phyloP scores from a whole-genome alignment of 2,113 vertebrate genomes.

The Rallus limicola region DNA sequence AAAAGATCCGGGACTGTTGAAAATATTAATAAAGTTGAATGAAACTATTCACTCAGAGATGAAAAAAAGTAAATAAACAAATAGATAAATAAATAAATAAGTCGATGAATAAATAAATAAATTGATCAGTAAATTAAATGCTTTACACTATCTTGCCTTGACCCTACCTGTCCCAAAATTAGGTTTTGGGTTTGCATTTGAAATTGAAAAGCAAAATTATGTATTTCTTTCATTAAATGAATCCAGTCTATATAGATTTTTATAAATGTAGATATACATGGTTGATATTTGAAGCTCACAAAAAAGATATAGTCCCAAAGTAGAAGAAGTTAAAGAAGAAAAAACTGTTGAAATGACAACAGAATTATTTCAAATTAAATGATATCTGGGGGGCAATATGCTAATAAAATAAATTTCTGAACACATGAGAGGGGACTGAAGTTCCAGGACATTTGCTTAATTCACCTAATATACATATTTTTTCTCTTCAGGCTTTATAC shows the following conservation, averaged over 20 bases:
- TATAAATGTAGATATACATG: not conserved
- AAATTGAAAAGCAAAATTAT: not conserved
- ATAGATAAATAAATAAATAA: no score
- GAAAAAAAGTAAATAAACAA: not conserved
- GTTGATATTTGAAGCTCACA: not conserved
- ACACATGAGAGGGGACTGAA: not conserved
- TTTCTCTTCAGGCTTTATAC: not conserved
- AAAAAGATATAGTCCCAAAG: not conserved
- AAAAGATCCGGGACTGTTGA: not conserved
- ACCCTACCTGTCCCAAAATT: not conserved
- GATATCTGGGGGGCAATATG: not conserved
- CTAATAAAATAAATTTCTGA: constrained; percentile 8
- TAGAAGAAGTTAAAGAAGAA: not conserved
- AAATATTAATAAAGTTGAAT: not conserved
- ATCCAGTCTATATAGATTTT: not conserved
- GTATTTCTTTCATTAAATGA: not conserved
- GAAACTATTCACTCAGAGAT: not conserved
- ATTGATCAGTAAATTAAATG: not conserved
- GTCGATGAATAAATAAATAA: no score
- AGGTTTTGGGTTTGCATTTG: not conserved
- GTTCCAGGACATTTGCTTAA: constrained; percentile 32
- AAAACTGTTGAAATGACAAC: not conserved
- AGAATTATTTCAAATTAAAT: constrained; percentile 14
- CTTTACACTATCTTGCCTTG: not conserved
- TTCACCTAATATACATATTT: not conserved